Evolutionary conservation across 1,140 invertebrate genomes (phyloP), one percentile per base, ranked within the genome.

Genomic region (Cydia pomonella): DNA sequence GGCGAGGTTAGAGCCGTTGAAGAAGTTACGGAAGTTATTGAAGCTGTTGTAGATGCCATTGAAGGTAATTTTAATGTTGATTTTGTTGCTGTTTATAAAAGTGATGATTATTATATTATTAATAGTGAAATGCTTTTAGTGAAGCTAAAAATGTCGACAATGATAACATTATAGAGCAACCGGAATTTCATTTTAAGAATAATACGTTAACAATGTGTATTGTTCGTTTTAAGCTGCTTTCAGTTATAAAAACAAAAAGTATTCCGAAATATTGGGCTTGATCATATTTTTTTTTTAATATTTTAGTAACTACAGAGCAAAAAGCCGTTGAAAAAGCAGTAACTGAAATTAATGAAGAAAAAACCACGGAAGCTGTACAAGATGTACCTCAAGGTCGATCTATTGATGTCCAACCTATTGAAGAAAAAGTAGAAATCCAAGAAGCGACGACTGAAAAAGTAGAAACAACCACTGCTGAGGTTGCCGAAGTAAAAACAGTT

Each of bases 401-500:
- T 66, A 13, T n/a, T 16, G 41, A 73, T 29, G 41, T 50, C n/a
- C 50, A 53, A 21, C 33, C 47, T 1, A 38, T 44, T 7, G 75
- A 76, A 75, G 72, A 41, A 10, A 41, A 21, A 4, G 47, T 50
- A 38, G 72, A 72, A 13, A 59, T 72, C 73, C 38, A 29, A 75
- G 25, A 62, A 79, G 73, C 12, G 16, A 66, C 62, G 6, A 75
- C 47, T 41, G 73, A 72, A 76, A 74, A 9, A 47, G 21, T 41
- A 74, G 33, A 75, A 75, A 27, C 62, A 74, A 13, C 71, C 12
- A 80, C 75, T 62, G 73, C 72, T 1, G 72, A 75, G 7, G 47
- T 74, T 63, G 71, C 77, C 10, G 72, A 77, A 64, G 38, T 62
- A 3, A 72, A 59, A n/a, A 29, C 78, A 12, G 74, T 78, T 33